Evolutionary conservation across 2,888 invertebrate genomes (phyloP).

Genomic region (Mellilla xanthometata): DNA sequence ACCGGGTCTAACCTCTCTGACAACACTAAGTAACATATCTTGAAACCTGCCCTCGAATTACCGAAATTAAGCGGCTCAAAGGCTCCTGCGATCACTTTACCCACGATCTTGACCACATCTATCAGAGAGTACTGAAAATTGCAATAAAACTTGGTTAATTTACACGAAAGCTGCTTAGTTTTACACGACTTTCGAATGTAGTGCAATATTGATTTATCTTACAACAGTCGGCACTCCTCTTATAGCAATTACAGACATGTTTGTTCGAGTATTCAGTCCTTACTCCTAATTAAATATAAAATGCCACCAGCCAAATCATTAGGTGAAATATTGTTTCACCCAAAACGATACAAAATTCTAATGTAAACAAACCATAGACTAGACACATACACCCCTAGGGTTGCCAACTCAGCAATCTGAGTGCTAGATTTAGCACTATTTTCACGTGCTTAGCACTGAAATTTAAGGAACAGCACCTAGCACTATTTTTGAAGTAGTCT

Average conservation of each 20-base stretch:
- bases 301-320: too few relatives aligned
- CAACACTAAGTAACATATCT: slow-evolving; percentile 47
- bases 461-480: too few relatives aligned
- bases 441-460: too few relatives aligned
- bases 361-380: too few relatives aligned
- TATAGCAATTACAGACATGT: slow-evolving; percentile 45
- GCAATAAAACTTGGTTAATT: background rate
- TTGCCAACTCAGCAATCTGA: too few relatives aligned
- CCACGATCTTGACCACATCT: slow-evolving; percentile 32
- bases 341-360: too few relatives aligned
- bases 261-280: too few relatives aligned
- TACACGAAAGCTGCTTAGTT: background rate
- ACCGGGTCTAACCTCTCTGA: slow-evolving; percentile 47
- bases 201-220: background rate
- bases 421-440: too few relatives aligned
- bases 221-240: slow-evolving; percentile 33
- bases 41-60: background rate
- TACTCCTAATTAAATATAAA: too few relatives aligned
- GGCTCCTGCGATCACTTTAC: slow-evolving; percentile 38
- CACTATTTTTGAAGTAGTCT: too few relatives aligned
- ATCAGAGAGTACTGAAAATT: slow-evolving; percentile 42
- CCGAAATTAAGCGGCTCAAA: slow-evolving; percentile 49
- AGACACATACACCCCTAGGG: too few relatives aligned
- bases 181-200: background rate
- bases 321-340: too few relatives aligned